A percentile compares a stretch with the other conserved stretches of the same genome.
Conservation (phyloP, 2,888 invertebrate genomes). For the Melanostoma scalare region DNA sequence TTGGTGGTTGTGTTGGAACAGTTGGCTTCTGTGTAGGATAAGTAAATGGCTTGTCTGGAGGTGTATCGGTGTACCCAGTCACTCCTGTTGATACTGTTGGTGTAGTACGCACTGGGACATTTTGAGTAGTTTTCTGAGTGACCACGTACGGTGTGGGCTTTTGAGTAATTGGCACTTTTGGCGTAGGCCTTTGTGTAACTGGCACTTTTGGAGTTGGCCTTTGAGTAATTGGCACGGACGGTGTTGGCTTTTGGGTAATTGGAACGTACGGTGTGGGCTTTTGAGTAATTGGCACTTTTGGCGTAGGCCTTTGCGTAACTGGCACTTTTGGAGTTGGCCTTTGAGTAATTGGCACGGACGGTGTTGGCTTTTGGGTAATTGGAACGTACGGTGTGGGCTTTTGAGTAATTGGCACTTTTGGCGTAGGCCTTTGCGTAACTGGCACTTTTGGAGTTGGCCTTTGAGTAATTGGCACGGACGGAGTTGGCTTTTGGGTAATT, state of each 20-base stretch:
- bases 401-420: conserved; percentile 61
- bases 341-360: conserved; percentile 2
- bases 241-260: conserved; percentile 57
- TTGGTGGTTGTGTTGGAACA: too few species aligned
- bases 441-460: neutral
- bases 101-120: conserved; percentile 11
- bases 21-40: too few species aligned
- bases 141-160: too few species aligned
- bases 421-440: neutral
- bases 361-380: conserved; percentile 9
- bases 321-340: conserved; percentile 58
- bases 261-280: too few species aligned
- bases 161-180: conserved; percentile 68
- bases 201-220: conserved; percentile 26
- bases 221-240: conserved; percentile 67
- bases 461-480: neutral
- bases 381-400: conserved; percentile 8
- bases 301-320: conserved; percentile 41
- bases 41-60: conserved; percentile 45
- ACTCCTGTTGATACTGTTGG: conserved; percentile 14
- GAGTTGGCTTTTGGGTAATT: conserved; percentile 47
- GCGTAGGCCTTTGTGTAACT: conserved; percentile 53
- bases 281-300: conserved; percentile 68
- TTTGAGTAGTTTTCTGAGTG: conserved; percentile 26
- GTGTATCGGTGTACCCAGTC: conserved; percentile 62